Base-by-base conservation (phyloP, 2,888 invertebrate genomes). In the Rhodophaea formosa region DNA sequence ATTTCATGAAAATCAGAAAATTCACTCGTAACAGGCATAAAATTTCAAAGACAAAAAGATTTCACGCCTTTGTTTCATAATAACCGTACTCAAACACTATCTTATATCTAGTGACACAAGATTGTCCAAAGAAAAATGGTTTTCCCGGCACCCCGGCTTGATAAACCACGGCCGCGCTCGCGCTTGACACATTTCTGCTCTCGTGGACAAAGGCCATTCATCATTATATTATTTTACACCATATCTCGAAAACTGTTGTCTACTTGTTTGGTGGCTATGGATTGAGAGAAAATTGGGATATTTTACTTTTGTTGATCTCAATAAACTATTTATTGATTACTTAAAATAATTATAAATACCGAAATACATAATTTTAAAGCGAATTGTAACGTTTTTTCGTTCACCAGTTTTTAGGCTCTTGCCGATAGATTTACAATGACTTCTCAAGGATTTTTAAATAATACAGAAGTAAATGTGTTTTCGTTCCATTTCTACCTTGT, bases 221-320 rank as follows among this genome's bases (percentile, higher is more conserved):
- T 54, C 53, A 54, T 35, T 44, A 53, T 14, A 43, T 53, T 53
- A 54, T 44, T 54, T 44, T 54, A 54, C 44, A 44, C 53, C 53
- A 44, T 54, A 54, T 54, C 44, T 54, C 23, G 10, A 17, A 15
- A 53, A 43, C 32, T 15, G 44, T 32, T 30, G 8, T 0, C 14
- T 8, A 30, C 30, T 14, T 42, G 16, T n/a, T 23, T 3, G 8
- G 42, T 44, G 53, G 16, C 53, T 30, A 15, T 30, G 14, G 3
- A 35, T 53, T 42, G 14, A 7, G 16, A 43, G 16, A 29, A 53
- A 29, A 43, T 1, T 43, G 43, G 43, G 29, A 46, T 14, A 51
- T 5, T 12, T 39, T 10, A 35, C 0, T 35, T 35, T 49, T n/a
- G 39, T 39, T 7, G 3, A 8, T 45, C 10, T 14, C n/a, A 43